Base-by-base conservation (phyloP, 2,797 vertebrate genomes). In the Huso huso region DNA sequence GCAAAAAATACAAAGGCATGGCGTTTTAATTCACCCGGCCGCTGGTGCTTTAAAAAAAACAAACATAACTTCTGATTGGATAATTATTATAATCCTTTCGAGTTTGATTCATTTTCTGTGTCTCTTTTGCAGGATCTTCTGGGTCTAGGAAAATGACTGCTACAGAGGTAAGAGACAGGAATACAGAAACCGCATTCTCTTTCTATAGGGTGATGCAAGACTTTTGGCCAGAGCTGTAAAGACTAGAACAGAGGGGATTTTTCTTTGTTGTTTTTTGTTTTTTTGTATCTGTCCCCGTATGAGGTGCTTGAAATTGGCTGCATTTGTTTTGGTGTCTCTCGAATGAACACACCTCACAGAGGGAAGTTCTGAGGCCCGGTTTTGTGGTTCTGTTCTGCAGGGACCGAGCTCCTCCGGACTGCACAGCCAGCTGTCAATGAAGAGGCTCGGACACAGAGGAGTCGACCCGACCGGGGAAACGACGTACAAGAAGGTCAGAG, bases 381-480 rank as follows among this genome's bases (percentile, higher is more conserved):
- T 18, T 9, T 6, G 6, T 53, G 18, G 63, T 2, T 51, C 58
- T 66, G 6, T 61, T 49, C 50, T n/a, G 4, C 79, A 97, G 95
- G 84, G 89, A 76, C 83, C 92, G 0, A 86, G 88, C 62, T 81
- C 85, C 7, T 92, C 93, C 3, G 83, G 87, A 9, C 77, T 83
- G 73, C 65, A 79, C 7, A 86, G 84, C 10, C 86, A 87, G 3
- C 93, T 94, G 68, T 94, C 90, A 12, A 93, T 95, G 86, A 94
- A 92, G 85, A 99, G 96, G 71, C 93, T 94, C 62, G 96, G 96
- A 13, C 96, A 99, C 80, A 80, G 96, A 71, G 83, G 96, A 1
- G 95, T 99, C 66, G 94, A 99, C 78, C 93, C 93, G 71, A 95
- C 94, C 0, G 96, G 96, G 52, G 96, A 99, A 81, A 99, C 96